phyloP scores from a whole-genome alignment of 2,888 invertebrate genomes.

The Podabrus alpinus region DNA sequence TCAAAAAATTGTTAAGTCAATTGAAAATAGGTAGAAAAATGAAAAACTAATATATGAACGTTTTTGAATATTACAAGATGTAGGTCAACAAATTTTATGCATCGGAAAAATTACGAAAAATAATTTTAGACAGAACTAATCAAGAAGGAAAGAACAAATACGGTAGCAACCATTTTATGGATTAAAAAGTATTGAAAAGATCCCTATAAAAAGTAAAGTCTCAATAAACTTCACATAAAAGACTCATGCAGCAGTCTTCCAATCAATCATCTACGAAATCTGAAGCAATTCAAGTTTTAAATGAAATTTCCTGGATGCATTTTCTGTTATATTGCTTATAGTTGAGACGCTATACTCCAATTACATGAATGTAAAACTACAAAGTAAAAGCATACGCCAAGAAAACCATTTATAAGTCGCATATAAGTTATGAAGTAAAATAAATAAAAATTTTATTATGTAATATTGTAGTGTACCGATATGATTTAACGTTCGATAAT shows the following conservation, averaged over 20 bases:
- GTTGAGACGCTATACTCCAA: constrained; percentile 34
- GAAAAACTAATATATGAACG: not conserved
- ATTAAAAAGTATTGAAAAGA: constrained; percentile 30
- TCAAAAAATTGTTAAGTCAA: not conserved
- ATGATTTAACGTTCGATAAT: not conserved
- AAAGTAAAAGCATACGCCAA: constrained; percentile 28
- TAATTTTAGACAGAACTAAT: not conserved
- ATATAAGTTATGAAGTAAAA: not conserved
- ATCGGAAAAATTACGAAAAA: not conserved
- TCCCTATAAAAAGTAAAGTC: constrained; percentile 30
- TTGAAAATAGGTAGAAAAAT: not conserved
- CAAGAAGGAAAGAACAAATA: constrained; percentile 16
- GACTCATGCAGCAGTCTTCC: constrained; percentile 30
- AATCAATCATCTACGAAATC: constrained; percentile 35
- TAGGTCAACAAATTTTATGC: not conserved
- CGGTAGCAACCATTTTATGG: constrained; percentile 17
- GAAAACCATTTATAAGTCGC: not conserved
- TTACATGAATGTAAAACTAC: constrained; percentile 36
- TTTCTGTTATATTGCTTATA: constrained; percentile 37
- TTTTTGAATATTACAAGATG: not conserved
- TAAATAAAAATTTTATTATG: not conserved
- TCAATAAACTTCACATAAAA: constrained; percentile 32
- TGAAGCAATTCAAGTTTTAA: constrained; percentile 38
- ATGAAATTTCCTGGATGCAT: constrained; percentile 37
- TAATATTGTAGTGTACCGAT: not conserved